phyloP scores from a whole-genome alignment of 2,113 vertebrate species.

The Rhegmatorhina hoffmannsi region DNA sequence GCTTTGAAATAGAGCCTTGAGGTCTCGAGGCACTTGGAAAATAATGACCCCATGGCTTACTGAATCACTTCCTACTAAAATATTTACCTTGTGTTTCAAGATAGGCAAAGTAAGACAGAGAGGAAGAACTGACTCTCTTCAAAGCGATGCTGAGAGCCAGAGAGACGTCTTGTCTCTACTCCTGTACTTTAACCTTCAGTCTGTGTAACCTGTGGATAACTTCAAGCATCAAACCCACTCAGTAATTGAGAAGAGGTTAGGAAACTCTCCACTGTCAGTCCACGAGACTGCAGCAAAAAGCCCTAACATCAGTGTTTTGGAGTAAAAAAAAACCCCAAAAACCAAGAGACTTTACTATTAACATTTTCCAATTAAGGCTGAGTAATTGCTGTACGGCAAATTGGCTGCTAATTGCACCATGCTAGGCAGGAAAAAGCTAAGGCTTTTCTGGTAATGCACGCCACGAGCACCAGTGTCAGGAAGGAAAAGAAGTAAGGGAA shows the following conservation, averaged over 20 bases:
- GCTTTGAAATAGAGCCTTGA: not conserved
- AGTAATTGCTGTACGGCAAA: not conserved
- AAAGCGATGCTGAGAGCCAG: conserved; percentile 26
- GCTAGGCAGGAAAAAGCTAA: not conserved
- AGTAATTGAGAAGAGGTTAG: conserved; percentile 38
- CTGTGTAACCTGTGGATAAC: conserved; percentile 35
- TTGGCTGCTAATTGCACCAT: not conserved
- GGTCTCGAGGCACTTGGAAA: not conserved
- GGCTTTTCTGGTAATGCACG: not conserved
- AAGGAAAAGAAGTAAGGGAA: not conserved
- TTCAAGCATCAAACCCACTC: conserved; percentile 50
- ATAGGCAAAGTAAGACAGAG: conserved; percentile 28
- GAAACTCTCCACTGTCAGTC: conserved; percentile 15
- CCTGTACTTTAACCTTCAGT: conserved; percentile 38
- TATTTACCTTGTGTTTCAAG: conserved; percentile 52
- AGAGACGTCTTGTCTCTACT: conserved; percentile 3
- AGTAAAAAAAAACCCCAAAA: not conserved
- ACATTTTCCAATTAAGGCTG: not conserved
- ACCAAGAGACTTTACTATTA: not conserved
- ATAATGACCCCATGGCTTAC: not conserved
- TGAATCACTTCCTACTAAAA: conserved; percentile 18
- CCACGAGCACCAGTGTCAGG: not conserved
- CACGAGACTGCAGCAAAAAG: not conserved
- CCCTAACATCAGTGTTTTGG: not conserved
- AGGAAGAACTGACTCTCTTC: conserved; percentile 36